phyloP scores from a whole-genome alignment of 2,888 invertebrate species.

The Ashinkailepas kermadecensis region DNA sequence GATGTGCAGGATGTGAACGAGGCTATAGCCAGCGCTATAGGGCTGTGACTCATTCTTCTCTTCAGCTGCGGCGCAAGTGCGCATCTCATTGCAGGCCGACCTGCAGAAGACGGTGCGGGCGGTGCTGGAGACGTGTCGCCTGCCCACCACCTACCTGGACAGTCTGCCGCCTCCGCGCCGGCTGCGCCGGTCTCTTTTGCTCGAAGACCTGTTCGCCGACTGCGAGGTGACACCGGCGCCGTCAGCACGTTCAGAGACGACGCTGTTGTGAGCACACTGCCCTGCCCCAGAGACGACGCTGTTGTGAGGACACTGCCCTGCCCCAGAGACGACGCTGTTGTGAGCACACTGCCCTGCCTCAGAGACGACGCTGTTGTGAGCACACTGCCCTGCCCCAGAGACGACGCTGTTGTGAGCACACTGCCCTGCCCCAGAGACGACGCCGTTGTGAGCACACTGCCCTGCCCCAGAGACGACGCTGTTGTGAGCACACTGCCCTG shows the following conservation, averaged over 20 bases:
- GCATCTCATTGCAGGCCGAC: neutral
- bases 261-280: neutral
- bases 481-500: no score
- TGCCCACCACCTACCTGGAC: conserved; percentile 80
- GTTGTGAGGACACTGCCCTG: no score
- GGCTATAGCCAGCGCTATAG: neutral
- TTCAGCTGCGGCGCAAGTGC: conserved; percentile 17
- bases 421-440: no score
- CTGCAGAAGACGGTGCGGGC: conserved; percentile 53
- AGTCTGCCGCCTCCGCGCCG: conserved; percentile 47
- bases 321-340: no score
- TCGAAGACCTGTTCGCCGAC: neutral
- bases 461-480: no score
- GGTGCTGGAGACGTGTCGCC: conserved; percentile 69
- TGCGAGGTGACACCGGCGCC: neutral
- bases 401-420: no score
- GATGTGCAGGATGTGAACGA: neutral
- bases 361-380: no score
- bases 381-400: no score
- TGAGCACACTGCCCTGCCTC: no score
- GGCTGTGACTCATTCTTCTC: neutral
- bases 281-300: no score
- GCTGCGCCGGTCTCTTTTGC: neutral
- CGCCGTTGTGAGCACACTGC: no score
- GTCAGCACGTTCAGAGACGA: neutral